Conservation (phyloP, 1,140 invertebrate genomes). For the Rhagoletis pomonella region DNA sequence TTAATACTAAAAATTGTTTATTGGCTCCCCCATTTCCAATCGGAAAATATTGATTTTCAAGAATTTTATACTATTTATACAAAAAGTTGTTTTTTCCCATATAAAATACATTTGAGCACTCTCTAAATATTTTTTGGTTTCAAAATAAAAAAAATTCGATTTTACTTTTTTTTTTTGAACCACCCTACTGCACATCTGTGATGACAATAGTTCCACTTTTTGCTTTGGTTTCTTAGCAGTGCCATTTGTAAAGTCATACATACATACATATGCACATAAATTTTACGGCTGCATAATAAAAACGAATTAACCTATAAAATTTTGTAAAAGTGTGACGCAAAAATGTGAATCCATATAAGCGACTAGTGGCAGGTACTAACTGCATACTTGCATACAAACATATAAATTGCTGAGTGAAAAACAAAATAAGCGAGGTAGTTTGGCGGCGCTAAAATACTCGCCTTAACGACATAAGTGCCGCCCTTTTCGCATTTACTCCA, state of each 20-base stretch:
- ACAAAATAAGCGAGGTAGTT: constrained; percentile 26
- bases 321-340: constrained; percentile 65
- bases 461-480: constrained; percentile 42
- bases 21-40: too few species aligned
- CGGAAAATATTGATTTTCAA: too few species aligned
- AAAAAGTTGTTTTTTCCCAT: too few species aligned
- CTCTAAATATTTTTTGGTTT: too few species aligned
- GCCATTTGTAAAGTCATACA: background rate
- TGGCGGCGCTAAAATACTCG: background rate
- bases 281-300: constrained; percentile 73
- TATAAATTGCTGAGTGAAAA: background rate
- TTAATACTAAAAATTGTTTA: too few species aligned
- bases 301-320: constrained; percentile 73
- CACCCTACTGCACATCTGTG: too few species aligned
- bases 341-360: background rate
- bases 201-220: background rate
- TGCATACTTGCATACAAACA: background rate
- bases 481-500: constrained; percentile 18
- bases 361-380: background rate
- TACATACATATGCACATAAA: background rate
- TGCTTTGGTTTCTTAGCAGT: background rate
- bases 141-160: too few species aligned
- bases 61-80: too few species aligned
- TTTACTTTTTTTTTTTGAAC: too few species aligned
- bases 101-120: too few species aligned